Evolutionary conservation across 2,797 vertebrate species (phyloP).

Genomic region (Tolypeutes matacus): DNA sequence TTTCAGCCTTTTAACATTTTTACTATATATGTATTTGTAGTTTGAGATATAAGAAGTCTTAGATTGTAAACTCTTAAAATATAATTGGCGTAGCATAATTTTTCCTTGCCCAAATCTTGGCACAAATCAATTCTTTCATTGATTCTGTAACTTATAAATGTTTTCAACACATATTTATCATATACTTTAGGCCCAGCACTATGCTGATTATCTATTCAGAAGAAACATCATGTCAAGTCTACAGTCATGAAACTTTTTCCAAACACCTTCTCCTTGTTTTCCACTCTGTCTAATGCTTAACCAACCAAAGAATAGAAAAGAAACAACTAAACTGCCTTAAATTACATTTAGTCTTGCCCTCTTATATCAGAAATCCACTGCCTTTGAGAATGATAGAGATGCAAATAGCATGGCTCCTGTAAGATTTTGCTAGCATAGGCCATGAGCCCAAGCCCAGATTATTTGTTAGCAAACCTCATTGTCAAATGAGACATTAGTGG

Average conservation of each 20-base stretch:
- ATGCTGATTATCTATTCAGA: not conserved
- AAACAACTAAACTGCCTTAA: not conserved
- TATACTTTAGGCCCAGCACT: not conserved
- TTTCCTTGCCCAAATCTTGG: constrained; percentile 8
- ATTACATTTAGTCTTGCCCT: not conserved
- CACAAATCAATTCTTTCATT: not conserved
- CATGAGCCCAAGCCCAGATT: not conserved
- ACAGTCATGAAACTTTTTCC: not conserved
- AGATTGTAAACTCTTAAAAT: not conserved
- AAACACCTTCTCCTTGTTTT: not conserved
- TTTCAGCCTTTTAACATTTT: not conserved
- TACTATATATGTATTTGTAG: not conserved
- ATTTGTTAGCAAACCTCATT: not conserved
- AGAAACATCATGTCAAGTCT: not conserved
- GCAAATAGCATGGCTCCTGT: not conserved
- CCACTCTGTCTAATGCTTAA: not conserved
- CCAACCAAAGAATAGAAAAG: not conserved
- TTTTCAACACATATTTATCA: constrained; percentile 6
- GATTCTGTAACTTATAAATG: not conserved
- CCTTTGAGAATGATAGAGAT: not conserved
- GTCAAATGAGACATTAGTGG: not conserved
- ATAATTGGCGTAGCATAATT: not conserved
- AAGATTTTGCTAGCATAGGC: not conserved
- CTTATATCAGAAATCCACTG: not conserved
- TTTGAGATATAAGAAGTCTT: not conserved